A percentile compares a stretch with the other conserved stretches of the same genome.
These are phyloP conservation scores for Halocynthia aurantium DNA, from an alignment of 23 tunicate genomes.

Conservation along the genomic window DNA sequence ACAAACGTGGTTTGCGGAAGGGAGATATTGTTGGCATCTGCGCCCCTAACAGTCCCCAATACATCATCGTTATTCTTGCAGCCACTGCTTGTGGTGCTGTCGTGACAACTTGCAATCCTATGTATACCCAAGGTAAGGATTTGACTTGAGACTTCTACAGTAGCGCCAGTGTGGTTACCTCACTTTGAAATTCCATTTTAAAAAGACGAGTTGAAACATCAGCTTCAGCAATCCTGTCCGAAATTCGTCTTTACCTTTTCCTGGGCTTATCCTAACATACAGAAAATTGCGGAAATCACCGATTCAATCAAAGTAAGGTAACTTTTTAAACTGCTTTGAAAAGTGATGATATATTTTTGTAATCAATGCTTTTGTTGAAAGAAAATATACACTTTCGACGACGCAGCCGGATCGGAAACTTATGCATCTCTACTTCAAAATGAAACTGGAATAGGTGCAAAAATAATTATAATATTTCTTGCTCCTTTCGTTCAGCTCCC, in stretches of 20 bases:
- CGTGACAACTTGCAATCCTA: conserved; percentile 27
- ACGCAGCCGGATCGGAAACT: background rate
- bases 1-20: conserved; percentile 17
- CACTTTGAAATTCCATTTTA: background rate
- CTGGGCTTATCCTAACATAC: conserved; percentile 5
- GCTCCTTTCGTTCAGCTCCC: background rate
- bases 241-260: conserved; percentile 32
- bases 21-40: conserved; percentile 38
- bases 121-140: conserved; percentile 20
- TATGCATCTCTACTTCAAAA: conserved; percentile 17
- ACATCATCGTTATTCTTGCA: conserved; percentile 16
- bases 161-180: background rate
- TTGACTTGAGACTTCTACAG: background rate
- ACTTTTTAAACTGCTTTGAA: background rate
- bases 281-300: conserved; percentile 8
- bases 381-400: conserved; percentile 36
- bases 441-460: conserved; percentile 19
- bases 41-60: conserved; percentile 33
- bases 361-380: background rate
- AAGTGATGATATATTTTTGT: background rate
- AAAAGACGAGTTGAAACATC: conserved; percentile 37
- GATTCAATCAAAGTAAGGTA: conserved; percentile 23
- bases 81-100: conserved; percentile 33
- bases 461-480: background rate
- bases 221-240: conserved; percentile 34